Evolutionary conservation across 2,888 invertebrate genomes (phyloP), one percentile per base, ranked within the genome.

Genomic region (Mesoligia furuncula): DNA sequence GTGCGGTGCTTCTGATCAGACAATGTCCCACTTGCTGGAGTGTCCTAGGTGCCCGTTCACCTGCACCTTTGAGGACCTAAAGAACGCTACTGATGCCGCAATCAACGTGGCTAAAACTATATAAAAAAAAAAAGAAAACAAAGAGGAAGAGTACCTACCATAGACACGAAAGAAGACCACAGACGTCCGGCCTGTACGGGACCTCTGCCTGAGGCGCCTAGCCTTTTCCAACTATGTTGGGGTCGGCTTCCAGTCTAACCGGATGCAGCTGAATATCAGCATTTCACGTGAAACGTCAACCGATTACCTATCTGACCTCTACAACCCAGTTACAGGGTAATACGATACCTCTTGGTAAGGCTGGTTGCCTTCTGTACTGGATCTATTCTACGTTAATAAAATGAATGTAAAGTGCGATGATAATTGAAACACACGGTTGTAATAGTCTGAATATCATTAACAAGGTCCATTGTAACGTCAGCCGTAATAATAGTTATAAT

Each of bases 391-490:
- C 15, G 11, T 9, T 61, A 76, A n/a, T 65, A 45, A 82, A 72
- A 78, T 72, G 39, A 74, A 65, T 75, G 45, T 75, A 78, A 78
- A 83, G 11, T 75, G 68, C 31, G 20, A 54, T 66, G 48, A 45
- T 68, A 82, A 79, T 69, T 72, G 24, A 78, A 83, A 67, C 67
- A 74, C 42, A 70, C 71, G 48, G 36, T 77, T 48, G 45, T 81
- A 81, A 74, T 68, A 39, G 73, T 71, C 71, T 51, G 83, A 79
- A 78, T 83, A 79, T 73, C 64, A 79, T 75, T 83, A 75, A 75
- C 83, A 75, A 75, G 79, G 73, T 66, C 79, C 20, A 66, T 75
- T 79, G 79, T 75, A 73, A 59, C 69, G 62, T 79, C 83, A 83
- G 61, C 27, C 6, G 71, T 73, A 73, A 74, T 77, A 72, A 67